A percentile compares a stretch with the other conserved stretches of the same genome.
phyloP scores from a whole-genome alignment of 2,888 invertebrate genomes.

The Agonopterix subpropinquella region DNA sequence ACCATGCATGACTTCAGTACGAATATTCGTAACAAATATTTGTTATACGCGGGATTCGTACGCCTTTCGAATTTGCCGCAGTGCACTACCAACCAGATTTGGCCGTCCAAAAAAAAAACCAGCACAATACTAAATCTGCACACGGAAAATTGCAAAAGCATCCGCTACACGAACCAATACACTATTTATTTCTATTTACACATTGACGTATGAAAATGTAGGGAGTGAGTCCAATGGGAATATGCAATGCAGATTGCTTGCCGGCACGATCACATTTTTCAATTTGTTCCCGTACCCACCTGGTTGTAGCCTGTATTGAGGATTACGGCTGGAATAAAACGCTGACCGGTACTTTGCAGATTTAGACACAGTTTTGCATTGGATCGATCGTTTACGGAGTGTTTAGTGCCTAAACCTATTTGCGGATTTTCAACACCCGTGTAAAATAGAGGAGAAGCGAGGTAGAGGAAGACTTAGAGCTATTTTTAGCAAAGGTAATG shows the following conservation, averaged over 20 bases:
- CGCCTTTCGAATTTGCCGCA: too few species aligned
- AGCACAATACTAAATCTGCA: not conserved
- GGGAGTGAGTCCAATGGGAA: not conserved
- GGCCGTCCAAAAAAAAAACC: not conserved
- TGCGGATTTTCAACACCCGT: not conserved
- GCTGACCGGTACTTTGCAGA: too few species aligned
- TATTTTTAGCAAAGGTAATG: too few species aligned
- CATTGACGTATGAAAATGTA: conserved; percentile 4
- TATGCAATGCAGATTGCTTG: conserved; percentile 30
- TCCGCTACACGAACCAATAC: not conserved
- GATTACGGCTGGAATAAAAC: not conserved
- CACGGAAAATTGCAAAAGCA: not conserved
- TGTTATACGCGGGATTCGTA: too few species aligned
- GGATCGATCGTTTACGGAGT: too few species aligned
- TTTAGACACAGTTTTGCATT: too few species aligned
- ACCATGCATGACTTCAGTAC: too few species aligned
- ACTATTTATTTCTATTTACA: conserved; percentile 6
- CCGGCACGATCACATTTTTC: conserved; percentile 38
- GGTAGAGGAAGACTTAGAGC: too few species aligned
- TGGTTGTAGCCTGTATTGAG: not conserved
- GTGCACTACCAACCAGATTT: too few species aligned
- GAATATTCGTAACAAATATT: too few species aligned
- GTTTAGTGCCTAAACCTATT: not conserved
- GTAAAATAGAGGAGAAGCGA: too few species aligned
- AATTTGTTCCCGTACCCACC: conserved; percentile 29